Conservation (phyloP, 2,797 vertebrate species). For the Natrix natrix region DNA sequence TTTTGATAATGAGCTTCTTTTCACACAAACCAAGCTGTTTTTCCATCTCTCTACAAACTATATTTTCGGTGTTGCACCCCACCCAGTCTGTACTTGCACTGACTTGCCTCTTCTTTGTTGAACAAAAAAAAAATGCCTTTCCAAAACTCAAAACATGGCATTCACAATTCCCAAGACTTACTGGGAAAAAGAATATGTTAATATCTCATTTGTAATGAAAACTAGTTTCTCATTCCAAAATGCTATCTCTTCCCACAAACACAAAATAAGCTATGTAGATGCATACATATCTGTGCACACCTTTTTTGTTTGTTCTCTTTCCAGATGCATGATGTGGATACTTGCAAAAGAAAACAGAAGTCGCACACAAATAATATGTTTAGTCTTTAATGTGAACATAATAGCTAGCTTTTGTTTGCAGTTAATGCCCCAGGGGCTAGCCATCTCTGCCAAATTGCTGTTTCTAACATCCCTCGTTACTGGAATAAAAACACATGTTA, state of each 20-base stretch:
- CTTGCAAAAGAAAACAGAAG: conserved; percentile 20
- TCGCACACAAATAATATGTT: conserved; percentile 18
- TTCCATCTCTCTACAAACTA: conserved; percentile 65
- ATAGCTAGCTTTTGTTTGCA: conserved; percentile 46
- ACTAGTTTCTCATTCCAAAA: conserved; percentile 17
- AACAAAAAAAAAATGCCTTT: conserved; percentile 56
- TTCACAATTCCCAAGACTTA: conserved; percentile 45
- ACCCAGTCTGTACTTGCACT: conserved; percentile 54
- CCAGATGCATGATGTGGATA: not conserved
- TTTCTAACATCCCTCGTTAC: conserved; percentile 14
- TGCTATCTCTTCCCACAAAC: conserved; percentile 3
- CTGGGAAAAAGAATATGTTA: conserved; percentile 24
- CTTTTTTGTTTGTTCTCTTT: not conserved
- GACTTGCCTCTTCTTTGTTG: conserved; percentile 60
- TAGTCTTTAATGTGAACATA: conserved; percentile 5
- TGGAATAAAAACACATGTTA: conserved; percentile 8
- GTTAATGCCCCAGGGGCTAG: conserved; percentile 47
- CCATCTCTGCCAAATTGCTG: conserved; percentile 50
- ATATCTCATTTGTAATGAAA: not conserved
- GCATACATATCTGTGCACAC: not conserved
- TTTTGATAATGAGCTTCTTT: conserved; percentile 63
- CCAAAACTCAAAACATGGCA: conserved; percentile 47
- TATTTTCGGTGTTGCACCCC: conserved; percentile 39
- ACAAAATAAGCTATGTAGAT: not conserved
- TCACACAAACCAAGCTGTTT: conserved; percentile 58